Evolutionary conservation across 2,113 vertebrate genomes (phyloP).

Genomic region (Anguilla japonica): DNA sequence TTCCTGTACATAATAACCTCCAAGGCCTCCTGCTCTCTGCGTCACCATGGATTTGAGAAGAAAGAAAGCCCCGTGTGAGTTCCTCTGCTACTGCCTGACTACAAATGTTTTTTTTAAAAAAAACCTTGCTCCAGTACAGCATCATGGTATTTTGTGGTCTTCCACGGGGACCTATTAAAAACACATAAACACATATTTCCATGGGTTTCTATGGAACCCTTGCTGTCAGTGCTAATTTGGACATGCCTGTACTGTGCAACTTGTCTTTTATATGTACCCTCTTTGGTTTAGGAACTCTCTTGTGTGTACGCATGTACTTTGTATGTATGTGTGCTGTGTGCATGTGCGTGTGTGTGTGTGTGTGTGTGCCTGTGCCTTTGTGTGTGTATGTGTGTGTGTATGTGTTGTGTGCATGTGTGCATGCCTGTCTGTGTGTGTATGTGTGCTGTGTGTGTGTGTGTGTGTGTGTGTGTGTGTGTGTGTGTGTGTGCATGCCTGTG

Average conservation of each 20-base stretch:
- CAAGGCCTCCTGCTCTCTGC: slow-evolving; percentile 74
- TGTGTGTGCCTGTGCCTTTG: too few species aligned
- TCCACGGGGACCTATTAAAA: not conserved
- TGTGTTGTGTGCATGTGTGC: not conserved
- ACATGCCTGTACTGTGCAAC: not conserved
- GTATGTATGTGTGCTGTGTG: not conserved
- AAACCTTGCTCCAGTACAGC: too few species aligned
- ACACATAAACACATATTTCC: not conserved
- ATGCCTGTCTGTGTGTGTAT: not conserved
- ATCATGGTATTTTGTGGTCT: not conserved
- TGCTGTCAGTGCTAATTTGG: not conserved
- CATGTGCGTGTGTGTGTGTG: not conserved
- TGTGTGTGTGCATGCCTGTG: slow-evolving; percentile 3
- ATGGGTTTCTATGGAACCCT: not conserved
- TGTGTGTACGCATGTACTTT: not conserved
- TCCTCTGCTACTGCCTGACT: not conserved
- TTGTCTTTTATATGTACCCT: not conserved
- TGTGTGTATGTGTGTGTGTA: too few species aligned
- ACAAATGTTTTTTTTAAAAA: not conserved
- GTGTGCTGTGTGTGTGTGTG: too few species aligned
- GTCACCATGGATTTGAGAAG: slow-evolving; percentile 83
- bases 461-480: not conserved
- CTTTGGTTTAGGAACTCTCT: too few species aligned
- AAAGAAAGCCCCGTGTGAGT: slow-evolving; percentile 83
- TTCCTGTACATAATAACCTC: slow-evolving; percentile 84